Conservation (phyloP, 2,888 invertebrate species). For the Anoncus sp. region DNA sequence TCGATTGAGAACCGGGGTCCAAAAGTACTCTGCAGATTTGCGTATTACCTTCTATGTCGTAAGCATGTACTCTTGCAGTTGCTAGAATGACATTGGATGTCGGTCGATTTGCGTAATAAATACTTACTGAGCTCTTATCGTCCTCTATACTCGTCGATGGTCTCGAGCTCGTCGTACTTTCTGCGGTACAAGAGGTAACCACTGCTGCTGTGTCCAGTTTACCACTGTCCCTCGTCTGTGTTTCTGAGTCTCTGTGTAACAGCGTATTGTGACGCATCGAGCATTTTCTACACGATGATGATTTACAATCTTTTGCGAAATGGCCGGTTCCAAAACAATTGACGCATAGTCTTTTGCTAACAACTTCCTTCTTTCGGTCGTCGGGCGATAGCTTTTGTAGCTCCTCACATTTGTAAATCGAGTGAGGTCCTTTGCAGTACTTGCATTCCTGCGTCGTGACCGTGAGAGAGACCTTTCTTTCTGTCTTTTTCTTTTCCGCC, state of each 20-base stretch:
- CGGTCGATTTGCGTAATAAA: constrained; percentile 37
- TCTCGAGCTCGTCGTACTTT: background rate
- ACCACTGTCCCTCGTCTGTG: background rate
- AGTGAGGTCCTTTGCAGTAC: constrained; percentile 26
- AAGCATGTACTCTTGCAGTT: constrained; percentile 30
- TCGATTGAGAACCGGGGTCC: constrained; percentile 59
- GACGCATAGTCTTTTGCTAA: constrained; percentile 32
- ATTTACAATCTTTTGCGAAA: constrained; percentile 54
- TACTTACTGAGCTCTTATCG: no score
- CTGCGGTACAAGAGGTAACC: background rate
- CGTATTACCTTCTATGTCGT: no score
- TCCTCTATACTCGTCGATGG: no score
- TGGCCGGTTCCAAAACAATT: constrained; percentile 56
- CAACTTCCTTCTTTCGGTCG: constrained; percentile 36
- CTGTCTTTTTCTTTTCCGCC: constrained; percentile 12
- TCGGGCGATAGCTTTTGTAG: constrained; percentile 30
- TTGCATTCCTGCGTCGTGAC: constrained; percentile 20
- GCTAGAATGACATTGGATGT: constrained; percentile 46
- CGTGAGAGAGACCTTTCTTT: constrained; percentile 16
- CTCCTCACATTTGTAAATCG: no score
- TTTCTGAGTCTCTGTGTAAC: constrained; percentile 49
- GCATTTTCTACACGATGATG: constrained; percentile 62
- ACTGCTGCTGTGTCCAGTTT: background rate
- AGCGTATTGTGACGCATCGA: constrained; percentile 55
- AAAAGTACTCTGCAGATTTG: constrained; percentile 50